Percentiles rank a stretch among this genome's conserved stretches.
phyloP scores from a whole-genome alignment of 1,140 invertebrate genomes.

The Drosophila malerkotliana region DNA sequence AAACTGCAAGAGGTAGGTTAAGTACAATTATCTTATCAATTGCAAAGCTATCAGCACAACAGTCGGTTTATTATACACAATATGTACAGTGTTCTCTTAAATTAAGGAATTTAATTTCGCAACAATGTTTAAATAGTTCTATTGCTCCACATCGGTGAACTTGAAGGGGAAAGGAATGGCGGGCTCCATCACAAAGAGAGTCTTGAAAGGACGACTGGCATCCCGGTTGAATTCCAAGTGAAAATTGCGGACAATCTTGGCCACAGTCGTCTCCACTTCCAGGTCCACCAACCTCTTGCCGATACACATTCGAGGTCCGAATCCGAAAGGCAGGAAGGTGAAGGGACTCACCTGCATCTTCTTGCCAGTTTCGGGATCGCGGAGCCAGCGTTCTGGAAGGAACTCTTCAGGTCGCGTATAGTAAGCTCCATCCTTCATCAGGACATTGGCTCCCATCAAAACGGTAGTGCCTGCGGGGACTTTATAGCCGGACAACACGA shows the following conservation, averaged over 20 bases:
- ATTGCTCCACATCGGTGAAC: slow-evolving; percentile 56
- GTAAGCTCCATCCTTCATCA: slow-evolving; percentile 78
- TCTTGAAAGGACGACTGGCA: slow-evolving; percentile 50
- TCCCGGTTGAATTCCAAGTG: slow-evolving; percentile 85
- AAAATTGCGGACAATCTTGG: slow-evolving; percentile 86
- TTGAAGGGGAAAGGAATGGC: slow-evolving; percentile 62
- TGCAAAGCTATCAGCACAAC: background rate
- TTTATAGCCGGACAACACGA: slow-evolving; percentile 90
- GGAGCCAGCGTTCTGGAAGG: slow-evolving; percentile 91
- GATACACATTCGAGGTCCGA: slow-evolving; percentile 86
- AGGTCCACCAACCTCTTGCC: slow-evolving; percentile 89
- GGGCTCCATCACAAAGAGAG: slow-evolving; percentile 54
- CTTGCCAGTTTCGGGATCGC: slow-evolving; percentile 73
- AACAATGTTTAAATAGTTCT: background rate
- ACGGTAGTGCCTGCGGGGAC: slow-evolving; percentile 89
- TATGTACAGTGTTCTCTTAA: background rate
- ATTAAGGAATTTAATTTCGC: slow-evolving; percentile 19
- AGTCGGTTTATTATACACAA: slow-evolving; percentile 7
- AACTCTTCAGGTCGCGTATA: slow-evolving; percentile 89
- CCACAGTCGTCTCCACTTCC: slow-evolving; percentile 87
- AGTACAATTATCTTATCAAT: slow-evolving; percentile 6
- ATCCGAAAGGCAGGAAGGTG: slow-evolving; percentile 85
- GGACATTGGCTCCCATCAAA: slow-evolving; percentile 25
- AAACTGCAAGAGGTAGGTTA: slow-evolving; percentile 1
- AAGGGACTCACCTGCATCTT: slow-evolving; percentile 51